A percentile compares a stretch with the other conserved stretches of the same genome.
These are phyloP conservation scores for Yponomeuta plumbellus DNA, from an alignment of 2,888 invertebrate species.

Conservation along the genomic window DNA sequence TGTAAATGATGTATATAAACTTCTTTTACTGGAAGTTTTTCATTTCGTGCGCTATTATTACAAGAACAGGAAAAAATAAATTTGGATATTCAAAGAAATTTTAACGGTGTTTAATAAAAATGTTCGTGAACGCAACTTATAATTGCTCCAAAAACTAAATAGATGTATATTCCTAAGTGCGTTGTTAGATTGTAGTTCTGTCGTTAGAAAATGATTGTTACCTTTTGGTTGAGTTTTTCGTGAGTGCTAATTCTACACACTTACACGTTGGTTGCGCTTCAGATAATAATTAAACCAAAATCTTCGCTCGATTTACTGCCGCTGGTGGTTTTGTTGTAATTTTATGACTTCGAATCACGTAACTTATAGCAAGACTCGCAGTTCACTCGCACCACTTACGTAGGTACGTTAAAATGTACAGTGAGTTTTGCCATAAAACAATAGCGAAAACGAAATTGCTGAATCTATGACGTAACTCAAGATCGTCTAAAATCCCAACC, in stretches of 20 bases:
- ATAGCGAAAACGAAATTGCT: not conserved
- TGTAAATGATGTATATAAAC: too few species aligned
- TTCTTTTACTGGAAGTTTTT: too few species aligned
- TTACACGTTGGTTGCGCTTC: not conserved
- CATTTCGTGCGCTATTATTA: too few species aligned
- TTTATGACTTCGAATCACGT: slow-evolving; percentile 65
- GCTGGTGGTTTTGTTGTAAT: slow-evolving; percentile 48
- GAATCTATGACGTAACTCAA: not conserved
- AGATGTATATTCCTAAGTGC: too few species aligned
- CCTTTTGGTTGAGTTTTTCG: not conserved
- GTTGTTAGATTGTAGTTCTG: too few species aligned
- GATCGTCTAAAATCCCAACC: too few species aligned
- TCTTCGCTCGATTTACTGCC: slow-evolving; percentile 54
- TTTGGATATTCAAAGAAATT: too few species aligned
- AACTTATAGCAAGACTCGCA: slow-evolving; percentile 32
- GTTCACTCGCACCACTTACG: not conserved
- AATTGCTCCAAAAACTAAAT: too few species aligned
- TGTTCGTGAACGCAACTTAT: too few species aligned
- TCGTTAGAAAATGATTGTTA: not conserved
- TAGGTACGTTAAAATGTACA: not conserved
- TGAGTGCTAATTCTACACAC: not conserved
- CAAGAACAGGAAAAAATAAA: too few species aligned
- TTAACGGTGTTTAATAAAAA: too few species aligned
- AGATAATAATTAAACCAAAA: slow-evolving; percentile 1
- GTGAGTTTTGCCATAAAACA: not conserved